Percentiles rank a stretch among this genome's conserved stretches.
These are phyloP conservation scores for Rhamnusium bicolor DNA, from an alignment of 2,888 invertebrate genomes.

Conservation along the genomic window DNA sequence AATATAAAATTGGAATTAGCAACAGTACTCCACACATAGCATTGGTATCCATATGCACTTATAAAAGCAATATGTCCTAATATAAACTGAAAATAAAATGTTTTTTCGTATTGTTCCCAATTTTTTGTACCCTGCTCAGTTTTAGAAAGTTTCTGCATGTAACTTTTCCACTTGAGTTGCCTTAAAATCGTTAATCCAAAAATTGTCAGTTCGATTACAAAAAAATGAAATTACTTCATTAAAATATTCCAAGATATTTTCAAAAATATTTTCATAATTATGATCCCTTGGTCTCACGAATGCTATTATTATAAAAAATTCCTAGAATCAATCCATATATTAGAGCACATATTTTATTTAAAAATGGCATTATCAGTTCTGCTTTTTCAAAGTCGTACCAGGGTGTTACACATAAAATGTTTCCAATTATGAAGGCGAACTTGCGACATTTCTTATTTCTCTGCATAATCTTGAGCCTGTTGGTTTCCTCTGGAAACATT, in stretches of 20 bases:
- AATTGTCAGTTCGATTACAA: not conserved
- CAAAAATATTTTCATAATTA: slow-evolving; percentile 11
- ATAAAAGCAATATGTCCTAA: slow-evolving; percentile 7
- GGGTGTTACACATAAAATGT: slow-evolving; percentile 24
- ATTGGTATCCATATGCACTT: not conserved
- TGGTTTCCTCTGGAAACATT: too few species aligned
- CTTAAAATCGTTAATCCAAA: slow-evolving; percentile 7
- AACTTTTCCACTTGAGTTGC: slow-evolving; percentile 7
- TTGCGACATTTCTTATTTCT: slow-evolving; percentile 12
- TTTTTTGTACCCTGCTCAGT: not conserved
- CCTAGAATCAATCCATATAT: not conserved
- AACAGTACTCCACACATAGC: not conserved
- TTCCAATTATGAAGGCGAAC: slow-evolving; percentile 19
- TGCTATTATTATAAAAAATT: not conserved
- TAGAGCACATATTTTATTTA: slow-evolving; percentile 28
- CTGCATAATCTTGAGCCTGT: not conserved
- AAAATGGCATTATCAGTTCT: not conserved
- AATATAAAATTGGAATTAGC: not conserved
- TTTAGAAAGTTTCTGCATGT: not conserved
- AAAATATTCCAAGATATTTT: not conserved
- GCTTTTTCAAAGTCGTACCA: slow-evolving; percentile 36
- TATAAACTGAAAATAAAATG: slow-evolving; percentile 19
- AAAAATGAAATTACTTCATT: slow-evolving; percentile 8
- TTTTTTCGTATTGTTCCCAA: not conserved
- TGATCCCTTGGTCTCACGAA: not conserved